These are phyloP conservation scores for Plotosus lineatus DNA, from an alignment of 2,113 vertebrate genomes.

Conservation along the genomic window DNA sequence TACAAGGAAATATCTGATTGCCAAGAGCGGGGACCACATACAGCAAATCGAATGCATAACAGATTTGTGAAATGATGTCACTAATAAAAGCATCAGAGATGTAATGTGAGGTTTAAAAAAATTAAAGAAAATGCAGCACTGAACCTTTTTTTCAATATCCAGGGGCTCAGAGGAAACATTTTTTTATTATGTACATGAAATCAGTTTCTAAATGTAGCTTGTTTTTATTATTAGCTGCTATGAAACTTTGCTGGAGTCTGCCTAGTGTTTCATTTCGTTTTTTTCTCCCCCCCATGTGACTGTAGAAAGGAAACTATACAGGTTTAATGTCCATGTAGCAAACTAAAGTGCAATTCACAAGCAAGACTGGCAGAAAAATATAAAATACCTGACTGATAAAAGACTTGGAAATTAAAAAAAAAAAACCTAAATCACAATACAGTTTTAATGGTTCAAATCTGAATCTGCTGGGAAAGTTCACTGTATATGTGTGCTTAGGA, in stretches of 20 bases:
- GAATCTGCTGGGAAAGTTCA: neutral
- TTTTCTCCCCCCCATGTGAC: too few species aligned
- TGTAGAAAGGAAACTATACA: neutral
- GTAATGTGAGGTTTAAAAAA: neutral
- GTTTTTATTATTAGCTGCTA: neutral
- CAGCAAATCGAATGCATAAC: neutral
- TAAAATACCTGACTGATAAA: conserved; percentile 16
- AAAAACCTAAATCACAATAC: neutral
- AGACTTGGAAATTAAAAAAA: neutral
- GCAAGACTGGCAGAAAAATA: conserved; percentile 27
- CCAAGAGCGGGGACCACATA: neutral
- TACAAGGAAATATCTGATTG: neutral
- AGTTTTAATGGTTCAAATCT: neutral
- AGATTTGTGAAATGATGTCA: neutral
- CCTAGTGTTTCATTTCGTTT: neutral
- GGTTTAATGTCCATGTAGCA: conserved; percentile 1
- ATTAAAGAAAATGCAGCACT: neutral
- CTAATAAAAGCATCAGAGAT: neutral
- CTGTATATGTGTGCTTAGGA: neutral
- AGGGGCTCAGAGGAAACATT: neutral
- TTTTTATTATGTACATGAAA: conserved; percentile 4
- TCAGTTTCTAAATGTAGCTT: neutral
- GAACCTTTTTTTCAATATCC: too few species aligned
- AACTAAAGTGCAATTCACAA: conserved; percentile 24
- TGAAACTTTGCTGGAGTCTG: neutral